Conservation (phyloP, 2,797 vertebrate genomes). For the Eleutherodactylus coqui region DNA sequence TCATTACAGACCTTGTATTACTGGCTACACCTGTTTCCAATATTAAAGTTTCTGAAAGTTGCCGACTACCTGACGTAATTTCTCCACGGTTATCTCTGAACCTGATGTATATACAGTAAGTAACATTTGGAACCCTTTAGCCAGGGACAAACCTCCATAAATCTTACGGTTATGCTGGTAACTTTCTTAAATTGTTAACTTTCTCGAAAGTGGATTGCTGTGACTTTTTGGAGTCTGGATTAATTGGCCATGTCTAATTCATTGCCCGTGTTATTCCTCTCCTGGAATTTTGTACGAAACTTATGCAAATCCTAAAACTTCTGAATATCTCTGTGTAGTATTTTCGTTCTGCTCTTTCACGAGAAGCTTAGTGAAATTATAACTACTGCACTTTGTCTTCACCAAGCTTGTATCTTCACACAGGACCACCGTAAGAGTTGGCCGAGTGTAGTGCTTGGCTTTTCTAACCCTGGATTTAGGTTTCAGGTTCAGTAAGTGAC, state of each 20-base stretch:
- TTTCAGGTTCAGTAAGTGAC: conserved; percentile 66
- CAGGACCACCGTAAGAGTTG: conserved; percentile 58
- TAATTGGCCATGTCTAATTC: neutral
- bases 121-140: neutral
- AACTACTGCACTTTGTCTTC: neutral
- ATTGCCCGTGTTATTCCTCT: neutral
- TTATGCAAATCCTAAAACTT: neutral
- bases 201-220: neutral
- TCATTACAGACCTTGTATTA: neutral
- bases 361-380: neutral
- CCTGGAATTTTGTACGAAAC: neutral
- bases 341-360: neutral
- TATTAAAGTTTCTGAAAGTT: neutral
- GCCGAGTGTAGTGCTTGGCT: conserved; percentile 62
- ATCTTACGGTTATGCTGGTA: neutral
- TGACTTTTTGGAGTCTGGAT: neutral
- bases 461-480: conserved; percentile 62
- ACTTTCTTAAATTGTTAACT: neutral
- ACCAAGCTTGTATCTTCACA: conserved; percentile 7
- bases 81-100: neutral
- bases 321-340: neutral
- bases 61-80: neutral
- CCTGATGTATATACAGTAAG: neutral
- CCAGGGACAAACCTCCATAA: neutral
- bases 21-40: neutral